Base-by-base conservation (phyloP, 2,113 vertebrate species). In the Albula goreensis region DNA sequence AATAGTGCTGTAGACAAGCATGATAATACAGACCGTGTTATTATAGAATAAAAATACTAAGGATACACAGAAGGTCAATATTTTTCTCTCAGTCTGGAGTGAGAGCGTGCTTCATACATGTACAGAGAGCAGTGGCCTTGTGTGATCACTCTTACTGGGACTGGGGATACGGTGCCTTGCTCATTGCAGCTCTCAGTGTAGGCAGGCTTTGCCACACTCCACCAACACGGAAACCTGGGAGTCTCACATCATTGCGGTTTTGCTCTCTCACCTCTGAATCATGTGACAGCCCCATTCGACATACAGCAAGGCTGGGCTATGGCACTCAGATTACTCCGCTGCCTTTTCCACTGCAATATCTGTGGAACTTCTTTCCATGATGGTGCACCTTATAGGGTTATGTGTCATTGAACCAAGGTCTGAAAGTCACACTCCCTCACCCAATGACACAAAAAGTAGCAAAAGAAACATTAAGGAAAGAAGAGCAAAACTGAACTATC, bases 221-320 rank as follows among this genome's bases (percentile, higher is more conserved):
- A 51, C 81, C 77, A 79, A 70, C 74, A 48, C 50, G 82, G 86
- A 87, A 87, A 84, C 82, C 41, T 66, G 81, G 83, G 82, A 87
- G 78, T 31, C 66, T 80, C 22, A 51, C 48, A 48, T 48, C 66
- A 83, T 41, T 66, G 80, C 0, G 9, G 70, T 31, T 4, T 2
- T 19, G 49, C 52, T 74, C 22, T 17, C 52, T 74, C 15, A 53
- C 17, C 50, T 79, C 90, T 25, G 22, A 31, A 90, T 56, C 80
- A 74, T 17, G 53, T 77, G 84, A 66, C 11, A 86, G 84, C 81
- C 15, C 63, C 3, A 70, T 70, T 70, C 22, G 8, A 17, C 60
- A 12, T 19, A 78, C 57, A 78, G 31, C 79, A 63, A 74, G 78
- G 80, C 80, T 17, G 41, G 51, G 87, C 31, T 66, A 52, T 15